Conservation (phyloP, 2,888 invertebrate species). For the Desoria tigrina region DNA sequence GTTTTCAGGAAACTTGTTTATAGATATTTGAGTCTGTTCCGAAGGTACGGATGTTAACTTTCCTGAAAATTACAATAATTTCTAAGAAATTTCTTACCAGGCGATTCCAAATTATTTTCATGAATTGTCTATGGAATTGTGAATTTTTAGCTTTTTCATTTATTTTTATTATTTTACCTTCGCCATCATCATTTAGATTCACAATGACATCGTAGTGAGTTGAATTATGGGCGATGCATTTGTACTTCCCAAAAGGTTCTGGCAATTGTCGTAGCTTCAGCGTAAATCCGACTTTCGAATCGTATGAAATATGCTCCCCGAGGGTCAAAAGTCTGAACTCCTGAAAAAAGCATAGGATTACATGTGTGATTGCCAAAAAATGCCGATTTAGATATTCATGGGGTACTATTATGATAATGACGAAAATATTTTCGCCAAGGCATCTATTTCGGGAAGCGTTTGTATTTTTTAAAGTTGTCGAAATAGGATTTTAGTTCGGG, state of each 20-base stretch:
- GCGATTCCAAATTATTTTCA: too few species aligned
- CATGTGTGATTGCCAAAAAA: constrained; percentile 4
- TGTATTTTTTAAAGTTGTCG: too few species aligned
- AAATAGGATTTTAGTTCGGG: too few species aligned
- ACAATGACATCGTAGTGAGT: constrained; percentile 37
- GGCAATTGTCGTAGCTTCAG: constrained; percentile 33
- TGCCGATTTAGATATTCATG: too few species aligned
- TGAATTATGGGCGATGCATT: constrained; percentile 38
- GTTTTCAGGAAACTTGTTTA: not conserved
- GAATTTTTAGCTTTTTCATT: too few species aligned
- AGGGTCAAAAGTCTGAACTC: constrained; percentile 28
- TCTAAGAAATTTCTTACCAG: too few species aligned
- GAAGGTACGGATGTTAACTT: not conserved
- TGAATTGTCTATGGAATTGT: too few species aligned
- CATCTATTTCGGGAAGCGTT: too few species aligned
- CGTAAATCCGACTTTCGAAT: constrained; percentile 40
- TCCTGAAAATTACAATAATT: too few species aligned
- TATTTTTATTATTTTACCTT: too few species aligned
- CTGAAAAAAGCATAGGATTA: constrained; percentile 15
- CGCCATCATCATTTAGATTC: constrained; percentile 22
- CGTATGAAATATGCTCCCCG: constrained; percentile 30
- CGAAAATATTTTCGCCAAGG: too few species aligned
- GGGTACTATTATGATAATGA: too few species aligned
- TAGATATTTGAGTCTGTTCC: not conserved
- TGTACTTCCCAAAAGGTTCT: constrained; percentile 46